Evolutionary conservation across 2,888 invertebrate genomes (phyloP).

Genomic region (Hesperia comma): DNA sequence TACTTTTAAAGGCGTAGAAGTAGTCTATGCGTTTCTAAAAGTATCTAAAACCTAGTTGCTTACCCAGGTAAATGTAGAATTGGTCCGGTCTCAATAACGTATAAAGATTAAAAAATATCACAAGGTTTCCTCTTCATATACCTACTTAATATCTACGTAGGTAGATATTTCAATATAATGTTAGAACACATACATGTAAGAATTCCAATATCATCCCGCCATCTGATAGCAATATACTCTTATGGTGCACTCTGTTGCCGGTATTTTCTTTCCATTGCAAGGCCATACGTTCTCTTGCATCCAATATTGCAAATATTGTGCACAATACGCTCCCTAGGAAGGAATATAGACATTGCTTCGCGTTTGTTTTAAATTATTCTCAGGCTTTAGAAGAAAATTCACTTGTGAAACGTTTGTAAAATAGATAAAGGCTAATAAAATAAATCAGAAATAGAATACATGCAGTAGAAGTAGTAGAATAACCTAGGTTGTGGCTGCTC

Average conservation of each 20-base stretch:
- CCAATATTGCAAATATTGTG: constrained; percentile 74
- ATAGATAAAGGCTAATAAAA: not conserved
- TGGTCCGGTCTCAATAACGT: not conserved
- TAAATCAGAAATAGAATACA: not conserved
- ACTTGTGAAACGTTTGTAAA: not conserved
- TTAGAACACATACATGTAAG: constrained; percentile 50
- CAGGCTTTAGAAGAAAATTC: not conserved
- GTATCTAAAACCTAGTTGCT: too few relatives aligned
- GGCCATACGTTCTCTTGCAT: constrained; percentile 58
- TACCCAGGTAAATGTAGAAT: too few relatives aligned
- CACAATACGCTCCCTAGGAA: constrained; percentile 55
- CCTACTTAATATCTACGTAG: constrained; percentile 43
- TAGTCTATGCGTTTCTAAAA: too few relatives aligned
- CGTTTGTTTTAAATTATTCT: constrained; percentile 12
- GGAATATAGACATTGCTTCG: constrained; percentile 11
- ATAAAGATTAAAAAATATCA: not conserved
- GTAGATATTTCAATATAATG: constrained; percentile 52
- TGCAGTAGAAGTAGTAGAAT: not conserved
- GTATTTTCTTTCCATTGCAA: constrained; percentile 70
- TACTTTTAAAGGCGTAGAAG: too few relatives aligned
- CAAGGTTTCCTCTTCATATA: not conserved
- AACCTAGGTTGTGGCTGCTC: too few relatives aligned
- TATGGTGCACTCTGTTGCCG: constrained; percentile 59
- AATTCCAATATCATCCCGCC: constrained; percentile 72
- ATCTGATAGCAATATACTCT: constrained; percentile 69